Base-by-base conservation (phyloP, 2,888 invertebrate genomes). In the Cephonodes hylas region DNA sequence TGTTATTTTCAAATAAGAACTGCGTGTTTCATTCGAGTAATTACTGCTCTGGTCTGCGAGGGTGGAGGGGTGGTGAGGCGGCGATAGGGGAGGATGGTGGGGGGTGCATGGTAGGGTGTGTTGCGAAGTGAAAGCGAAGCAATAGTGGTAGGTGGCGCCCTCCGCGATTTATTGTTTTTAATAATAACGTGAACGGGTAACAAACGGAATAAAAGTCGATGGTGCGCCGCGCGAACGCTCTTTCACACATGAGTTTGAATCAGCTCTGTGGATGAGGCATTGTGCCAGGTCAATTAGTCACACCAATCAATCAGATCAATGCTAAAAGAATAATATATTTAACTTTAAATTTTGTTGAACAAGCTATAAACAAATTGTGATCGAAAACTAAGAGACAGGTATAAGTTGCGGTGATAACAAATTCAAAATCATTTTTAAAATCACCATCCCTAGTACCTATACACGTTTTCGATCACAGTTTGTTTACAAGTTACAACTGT, bases 101-200 rank as follows among this genome's bases (percentile, higher is more conserved):
- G 63, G 62, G 61, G 18, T 56, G 58, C 67, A 63, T 71, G 71
- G 38, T 38, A 38, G 74, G 76, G 74, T 74, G 76, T 73, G 75
- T 77, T 79, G 83, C 80, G 84, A 86, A 88, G 86, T 88, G 87
- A 89, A 88, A 89, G 85, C 86, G 81, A 82, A 85, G 88, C 88
- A 87, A 89, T 90, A 89, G 89, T 89, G 85, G 88, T 88, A 88
- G 88, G 87, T 89, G 85, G 88, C 84, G 88, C 88, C 85, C 88
- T 86, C 89, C 83, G 89, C 91, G 90, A 93, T 92, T 93, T 93
- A 92, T 93, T 91, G 92, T 91, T 92, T 92, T 92, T 91, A 93
- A 92, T 93, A 93, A 93, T 92, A 91, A 90, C 90, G 90, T 86
- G 90, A 88, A 85, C 81, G 83, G 83, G 86, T 88, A 88, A 90